Evolutionary conservation across 1,140 invertebrate genomes (phyloP), one percentile per base, ranked within the genome.

Genomic region (Physella acuta): DNA sequence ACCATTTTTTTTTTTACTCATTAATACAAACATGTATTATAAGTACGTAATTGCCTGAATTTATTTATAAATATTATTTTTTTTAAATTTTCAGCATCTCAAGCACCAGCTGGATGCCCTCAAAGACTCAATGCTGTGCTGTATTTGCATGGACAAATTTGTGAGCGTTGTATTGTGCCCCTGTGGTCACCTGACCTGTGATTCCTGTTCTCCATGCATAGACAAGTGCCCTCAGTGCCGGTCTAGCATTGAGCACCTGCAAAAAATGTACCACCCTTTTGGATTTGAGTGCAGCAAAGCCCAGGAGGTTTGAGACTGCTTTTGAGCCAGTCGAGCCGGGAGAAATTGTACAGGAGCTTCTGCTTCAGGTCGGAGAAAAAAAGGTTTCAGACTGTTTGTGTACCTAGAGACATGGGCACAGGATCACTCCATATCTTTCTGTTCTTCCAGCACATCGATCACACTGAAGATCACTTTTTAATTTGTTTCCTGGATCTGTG

Each of bases 111-210:
- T 80, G 34, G 71, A 76, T 4, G 68, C 58, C 30, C 67, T 80
- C 28, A 68, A 79, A 39, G 80, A 80, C 36, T 75, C 76, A 0
- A 71, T 79, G 30, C 85, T 92, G 37, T 97, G 95, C 83, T 95
- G 94, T 87, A 92, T 97, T 73, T 97, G 94, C 79, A 91, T 95
- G 90, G 93, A 95, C 84, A 87, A 88, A 73, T 92, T 94, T 85
- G 90, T 95, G 68, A 90, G 90, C 39, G 90, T 94, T 61, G 93
- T 94, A 55, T 93, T 96, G 85, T 86, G 95, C 77, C 94, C 94
- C 26, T 97, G 94, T 84, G 92, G 94, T 14, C 94, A 97, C 87
- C 86, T 95, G 69, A 77, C 94, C 36, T 91, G 93, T 49, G 88
- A 89, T 3, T 88, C 90, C 49, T 97, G 94, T 87, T 92, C 93